phyloP scores from a whole-genome alignment of 1,140 invertebrate species.

The Rhopalosiphum maidis region DNA sequence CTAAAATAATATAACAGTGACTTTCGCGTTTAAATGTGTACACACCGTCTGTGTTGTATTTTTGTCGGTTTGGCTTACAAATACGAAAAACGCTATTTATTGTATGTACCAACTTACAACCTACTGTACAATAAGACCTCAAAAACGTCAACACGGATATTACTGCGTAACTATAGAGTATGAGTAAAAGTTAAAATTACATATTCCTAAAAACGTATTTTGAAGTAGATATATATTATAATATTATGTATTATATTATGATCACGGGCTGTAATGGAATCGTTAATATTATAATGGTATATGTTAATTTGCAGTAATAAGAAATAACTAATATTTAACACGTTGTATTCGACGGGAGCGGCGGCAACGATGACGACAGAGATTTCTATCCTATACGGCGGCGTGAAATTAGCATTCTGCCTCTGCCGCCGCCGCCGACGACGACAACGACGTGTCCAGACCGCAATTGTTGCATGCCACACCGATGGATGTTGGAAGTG shows the following conservation, averaged over 20 bases:
- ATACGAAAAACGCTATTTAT: neutral
- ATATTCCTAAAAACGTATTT: neutral
- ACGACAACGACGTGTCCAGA: conserved; percentile 44
- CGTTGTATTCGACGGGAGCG: neutral
- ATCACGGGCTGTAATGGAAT: neutral
- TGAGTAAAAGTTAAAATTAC: neutral
- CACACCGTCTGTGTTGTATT: neutral
- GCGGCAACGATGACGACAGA: neutral
- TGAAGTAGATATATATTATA: neutral
- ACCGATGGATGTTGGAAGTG: neutral
- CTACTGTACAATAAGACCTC: neutral
- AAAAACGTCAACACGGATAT: neutral
- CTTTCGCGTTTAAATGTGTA: neutral
- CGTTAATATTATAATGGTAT: neutral
- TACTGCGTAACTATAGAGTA: neutral
- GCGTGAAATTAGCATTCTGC: conserved; percentile 51
- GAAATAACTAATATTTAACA: neutral
- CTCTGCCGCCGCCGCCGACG: neutral
- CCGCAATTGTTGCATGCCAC: conserved; percentile 50
- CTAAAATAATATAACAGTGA: neutral
- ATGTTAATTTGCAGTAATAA: neutral
- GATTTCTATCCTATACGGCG: conserved; percentile 35
- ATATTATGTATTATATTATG: neutral
- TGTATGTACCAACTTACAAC: neutral
- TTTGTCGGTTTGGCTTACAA: neutral